phyloP scores from a whole-genome alignment of 2,113 vertebrate species.

The Brachypodius melanocephalos region DNA sequence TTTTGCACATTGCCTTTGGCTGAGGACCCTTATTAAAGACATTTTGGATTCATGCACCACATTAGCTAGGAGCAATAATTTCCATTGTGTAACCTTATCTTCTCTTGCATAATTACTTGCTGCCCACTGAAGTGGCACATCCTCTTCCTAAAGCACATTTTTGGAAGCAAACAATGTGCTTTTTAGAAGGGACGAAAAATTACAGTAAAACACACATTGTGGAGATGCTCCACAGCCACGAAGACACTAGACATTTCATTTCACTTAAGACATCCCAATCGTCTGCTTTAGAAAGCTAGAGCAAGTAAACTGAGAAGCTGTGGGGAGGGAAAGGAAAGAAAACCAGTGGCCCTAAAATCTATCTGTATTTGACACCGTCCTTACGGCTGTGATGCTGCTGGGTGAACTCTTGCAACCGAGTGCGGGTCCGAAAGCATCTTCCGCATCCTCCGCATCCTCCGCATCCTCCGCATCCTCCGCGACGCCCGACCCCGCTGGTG shows the following conservation, averaged over 20 bases:
- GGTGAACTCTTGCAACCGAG: not conserved
- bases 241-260: not conserved
- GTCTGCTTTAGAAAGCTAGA: not conserved
- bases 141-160: not conserved
- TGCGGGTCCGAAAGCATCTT: not conserved
- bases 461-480: not conserved
- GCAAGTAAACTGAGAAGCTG: not conserved
- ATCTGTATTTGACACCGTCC: not conserved
- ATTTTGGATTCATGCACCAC: not conserved
- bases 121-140: not conserved
- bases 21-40: not conserved
- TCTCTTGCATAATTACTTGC: not conserved
- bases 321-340: not conserved
- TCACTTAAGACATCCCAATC: not conserved
- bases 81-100: not conserved
- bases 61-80: not conserved
- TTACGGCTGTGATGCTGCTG: not conserved
- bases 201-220: not conserved
- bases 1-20: not conserved
- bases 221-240: not conserved
- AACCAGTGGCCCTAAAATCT: not conserved
- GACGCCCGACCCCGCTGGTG: accelerated
- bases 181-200: not conserved
- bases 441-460: not conserved
- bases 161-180: not conserved